Conservation (phyloP, 2,888 invertebrate species). For the Melanophora roralis region DNA sequence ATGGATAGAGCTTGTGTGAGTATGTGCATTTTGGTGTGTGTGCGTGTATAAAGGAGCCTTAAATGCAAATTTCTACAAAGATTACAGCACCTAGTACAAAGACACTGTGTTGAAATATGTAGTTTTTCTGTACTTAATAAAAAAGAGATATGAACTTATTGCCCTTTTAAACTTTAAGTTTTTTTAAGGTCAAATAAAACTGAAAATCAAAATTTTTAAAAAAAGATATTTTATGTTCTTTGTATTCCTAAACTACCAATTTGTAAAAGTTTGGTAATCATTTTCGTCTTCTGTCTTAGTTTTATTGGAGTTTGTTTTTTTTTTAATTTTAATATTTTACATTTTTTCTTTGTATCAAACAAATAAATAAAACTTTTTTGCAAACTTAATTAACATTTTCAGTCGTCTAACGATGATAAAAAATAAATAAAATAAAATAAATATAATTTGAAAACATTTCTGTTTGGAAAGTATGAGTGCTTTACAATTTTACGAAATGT, state of each 20-base stretch:
- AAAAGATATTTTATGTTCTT: background rate
- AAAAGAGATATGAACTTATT: background rate
- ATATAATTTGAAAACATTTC: conserved; percentile 17
- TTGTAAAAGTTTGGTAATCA: background rate
- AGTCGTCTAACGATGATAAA: background rate
- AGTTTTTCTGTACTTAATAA: too few relatives aligned
- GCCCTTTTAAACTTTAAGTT: background rate
- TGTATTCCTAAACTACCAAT: background rate
- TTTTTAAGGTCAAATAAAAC: conserved; percentile 31
- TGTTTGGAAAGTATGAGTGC: background rate
- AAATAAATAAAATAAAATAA: background rate
- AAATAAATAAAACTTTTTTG: background rate
- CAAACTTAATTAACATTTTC: background rate
- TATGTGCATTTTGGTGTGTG: too few relatives aligned
- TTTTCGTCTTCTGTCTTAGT: background rate
- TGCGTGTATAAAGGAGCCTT: conserved; percentile 4
- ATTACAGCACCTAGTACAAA: background rate
- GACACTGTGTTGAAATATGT: too few relatives aligned
- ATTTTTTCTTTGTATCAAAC: background rate
- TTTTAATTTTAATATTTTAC: background rate
- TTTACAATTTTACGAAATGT: background rate
- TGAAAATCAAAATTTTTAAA: background rate
- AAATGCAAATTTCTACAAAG: conserved; percentile 24
- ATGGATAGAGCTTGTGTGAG: conserved; percentile 9
- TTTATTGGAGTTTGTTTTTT: background rate